Evolutionary conservation across 1,140 invertebrate species (phyloP), one percentile per base, ranked within the genome.

Genomic region (Leptopilina boulardi): DNA sequence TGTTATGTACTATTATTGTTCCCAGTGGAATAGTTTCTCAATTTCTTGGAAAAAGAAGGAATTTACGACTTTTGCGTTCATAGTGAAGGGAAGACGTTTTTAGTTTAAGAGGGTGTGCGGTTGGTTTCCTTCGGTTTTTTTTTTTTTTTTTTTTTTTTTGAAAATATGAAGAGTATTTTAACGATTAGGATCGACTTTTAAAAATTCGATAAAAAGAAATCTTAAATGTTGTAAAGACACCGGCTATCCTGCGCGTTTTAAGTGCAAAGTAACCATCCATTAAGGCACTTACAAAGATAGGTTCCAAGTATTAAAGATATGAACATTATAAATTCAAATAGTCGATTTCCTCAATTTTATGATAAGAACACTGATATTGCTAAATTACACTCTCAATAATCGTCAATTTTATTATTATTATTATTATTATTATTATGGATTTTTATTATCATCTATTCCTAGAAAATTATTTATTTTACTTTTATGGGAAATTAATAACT

Each of bases 11-110:
- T 59, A 15, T 26, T 13, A 11, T 66, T 15, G 56, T 15, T 56
- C 19, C 34, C 34, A 9, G 5, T 38, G 34, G 34, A 19, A 59
- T 5, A 11, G 23, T 15, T 30, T 23, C 10, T 5, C 21, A 66
- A 66, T 66, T 66, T 30, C 56, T 66, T 15, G 56, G 56, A 66
- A 59, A 66, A 26, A 11, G 10, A 26, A 11, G 56, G 23, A 66
- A 66, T 66, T 66, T 66, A 66, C 19, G 56, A 66, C 21, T 23
- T 66, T 26, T 23, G 6, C n/a, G 18, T 18, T 19, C 9, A 23
- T 26, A 30, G 56, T 21, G 56, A 66, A 9, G 47, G 18, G 4
- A n/a, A 51, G 47, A 51, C 15, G 23, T 66, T 66, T 26, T 13
- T 11, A 26, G 54, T 26, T 23, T 13, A 23, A n/a, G n/a, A n/a